phyloP scores from a whole-genome alignment of 2,797 vertebrate genomes.

The Percopsis omiscomaycus region DNA sequence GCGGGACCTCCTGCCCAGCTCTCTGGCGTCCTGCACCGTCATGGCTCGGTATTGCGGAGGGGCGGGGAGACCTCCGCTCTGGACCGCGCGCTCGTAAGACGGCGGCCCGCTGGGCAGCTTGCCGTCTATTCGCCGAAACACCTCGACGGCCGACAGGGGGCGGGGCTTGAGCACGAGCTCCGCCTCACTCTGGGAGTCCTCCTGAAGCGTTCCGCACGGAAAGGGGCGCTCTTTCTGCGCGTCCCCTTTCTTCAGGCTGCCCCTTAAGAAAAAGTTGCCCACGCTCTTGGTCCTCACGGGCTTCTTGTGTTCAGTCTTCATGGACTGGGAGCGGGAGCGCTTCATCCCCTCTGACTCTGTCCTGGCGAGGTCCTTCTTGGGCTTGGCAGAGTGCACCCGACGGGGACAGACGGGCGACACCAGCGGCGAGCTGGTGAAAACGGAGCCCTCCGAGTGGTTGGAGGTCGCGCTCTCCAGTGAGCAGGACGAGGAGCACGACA shows the following conservation, averaged over 20 bases:
- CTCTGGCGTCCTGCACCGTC: constrained; percentile 80
- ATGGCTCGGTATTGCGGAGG: constrained; percentile 62
- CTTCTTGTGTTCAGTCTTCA: constrained; percentile 72
- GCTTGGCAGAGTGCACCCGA: constrained; percentile 70
- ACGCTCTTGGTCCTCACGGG: constrained; percentile 77
- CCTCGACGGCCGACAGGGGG: constrained; percentile 81
- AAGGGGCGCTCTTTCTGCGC: constrained; percentile 73
- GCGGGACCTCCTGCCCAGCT: constrained; percentile 64
- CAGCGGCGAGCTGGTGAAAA: constrained; percentile 82
- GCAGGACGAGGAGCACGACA: constrained; percentile 76
- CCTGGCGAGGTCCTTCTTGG: constrained; percentile 54
- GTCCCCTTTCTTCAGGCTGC: constrained; percentile 68
- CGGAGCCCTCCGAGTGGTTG: constrained; percentile 80
- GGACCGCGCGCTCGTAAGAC: constrained; percentile 84
- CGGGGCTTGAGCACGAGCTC: constrained; percentile 57
- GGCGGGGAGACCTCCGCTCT: constrained; percentile 41
- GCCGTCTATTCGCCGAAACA: constrained; percentile 83
- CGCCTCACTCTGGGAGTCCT: constrained; percentile 78
- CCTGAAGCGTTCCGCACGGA: constrained; percentile 75
- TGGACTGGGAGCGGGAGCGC: constrained; percentile 81
- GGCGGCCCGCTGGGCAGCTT: constrained; percentile 81
- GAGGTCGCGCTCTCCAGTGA: constrained; percentile 82
- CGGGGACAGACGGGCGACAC: constrained; percentile 80
- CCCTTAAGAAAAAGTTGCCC: constrained; percentile 62
- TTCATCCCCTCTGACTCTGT: constrained; percentile 72